Evolutionary conservation across 1,140 invertebrate species (phyloP), one percentile per base, ranked within the genome.

Genomic region (Cephus cinctus): DNA sequence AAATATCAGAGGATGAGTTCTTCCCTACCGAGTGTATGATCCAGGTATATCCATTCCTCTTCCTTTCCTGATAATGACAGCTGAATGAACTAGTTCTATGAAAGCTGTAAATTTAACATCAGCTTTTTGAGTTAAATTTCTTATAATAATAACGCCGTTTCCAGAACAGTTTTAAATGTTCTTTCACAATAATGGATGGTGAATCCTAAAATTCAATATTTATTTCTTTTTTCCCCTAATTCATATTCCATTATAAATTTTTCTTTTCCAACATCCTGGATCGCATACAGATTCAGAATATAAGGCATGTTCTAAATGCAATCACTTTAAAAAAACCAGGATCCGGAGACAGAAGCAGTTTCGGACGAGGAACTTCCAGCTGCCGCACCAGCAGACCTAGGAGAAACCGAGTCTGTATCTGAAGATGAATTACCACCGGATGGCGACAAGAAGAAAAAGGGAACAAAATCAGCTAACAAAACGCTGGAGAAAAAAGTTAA

Each of bases 341-440:
- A 77, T 43, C 78, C 80, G 21, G 82, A 84, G 64, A 84, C 84
- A 16, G 84, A 86, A 68, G 84, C 85, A 47, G 84, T 87, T 2
- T 86, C 84, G 0, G 84, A 86, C 57, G 84, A 90, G 73, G 88
- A 90, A 72, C 67, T 90, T 4, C 88, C 88, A 15, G 87, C 83
- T 1, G 82, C 86, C 0, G 83, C 86, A 56, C 78, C 86, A 23
- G 86, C 86, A 35, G 86, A 89, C 63, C 65, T 90, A n/a, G 87
- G 87, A 2, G 87, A 90, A 73, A 89, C 87, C 0, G 88, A 90
- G 67, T 86, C 88, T 2, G 88, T 91, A 2, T 90, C 88, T 1
- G 88, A 90, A 63, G 88, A 90, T 71, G 88, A 90, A 73, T 65
- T 90, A 19, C 87, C 87, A 16, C 76, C 73, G 15, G 81, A 84